These are phyloP conservation scores for Octodon degus DNA, from an alignment of 2,113 vertebrate species.

Conservation along the genomic window DNA sequence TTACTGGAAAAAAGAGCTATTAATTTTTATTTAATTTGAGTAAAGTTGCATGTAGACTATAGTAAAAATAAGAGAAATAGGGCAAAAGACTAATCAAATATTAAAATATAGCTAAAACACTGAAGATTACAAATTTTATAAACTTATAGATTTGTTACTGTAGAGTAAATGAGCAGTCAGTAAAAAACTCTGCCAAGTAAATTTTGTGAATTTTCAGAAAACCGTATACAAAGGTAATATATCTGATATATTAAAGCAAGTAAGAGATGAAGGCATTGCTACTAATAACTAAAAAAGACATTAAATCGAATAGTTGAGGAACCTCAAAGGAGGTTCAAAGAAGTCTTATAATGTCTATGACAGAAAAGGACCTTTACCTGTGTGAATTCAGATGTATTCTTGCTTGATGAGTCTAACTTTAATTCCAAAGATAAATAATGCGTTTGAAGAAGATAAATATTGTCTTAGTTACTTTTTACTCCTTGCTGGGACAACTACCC, in stretches of 20 bases:
- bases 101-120: background rate
- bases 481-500: too few species aligned
- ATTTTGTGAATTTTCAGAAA: background rate
- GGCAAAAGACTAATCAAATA: background rate
- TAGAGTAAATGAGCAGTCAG: background rate
- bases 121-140: background rate
- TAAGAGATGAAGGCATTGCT: background rate
- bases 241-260: background rate
- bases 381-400: background rate
- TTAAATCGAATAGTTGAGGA: background rate
- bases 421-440: conserved; percentile 50
- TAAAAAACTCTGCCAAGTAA: conserved; percentile 4
- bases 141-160: background rate
- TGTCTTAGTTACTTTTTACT: too few species aligned
- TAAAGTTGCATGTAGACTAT: background rate
- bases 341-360: background rate
- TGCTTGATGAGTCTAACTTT: conserved; percentile 43
- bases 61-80: background rate
- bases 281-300: conserved; percentile 18
- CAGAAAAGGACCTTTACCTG: background rate
- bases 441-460: conserved; percentile 57
- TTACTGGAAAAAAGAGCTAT: background rate
- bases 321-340: background rate
- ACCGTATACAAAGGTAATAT: background rate
- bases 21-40: conserved; percentile 44